These are phyloP conservation scores for Condylura cristata DNA, from an alignment of 2,113 vertebrate species.

Conservation along the genomic window DNA sequence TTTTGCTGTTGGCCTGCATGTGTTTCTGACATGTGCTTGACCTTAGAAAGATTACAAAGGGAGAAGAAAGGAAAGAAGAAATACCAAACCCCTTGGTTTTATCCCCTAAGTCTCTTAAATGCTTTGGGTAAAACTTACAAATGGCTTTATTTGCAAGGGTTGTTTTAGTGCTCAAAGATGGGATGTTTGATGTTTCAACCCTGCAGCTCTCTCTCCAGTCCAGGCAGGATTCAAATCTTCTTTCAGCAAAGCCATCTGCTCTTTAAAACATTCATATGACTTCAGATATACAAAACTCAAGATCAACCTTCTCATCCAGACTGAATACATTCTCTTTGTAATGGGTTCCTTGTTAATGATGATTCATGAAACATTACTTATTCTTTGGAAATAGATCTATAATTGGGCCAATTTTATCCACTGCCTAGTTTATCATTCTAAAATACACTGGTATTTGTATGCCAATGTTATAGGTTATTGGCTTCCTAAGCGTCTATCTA, in stretches of 20 bases:
- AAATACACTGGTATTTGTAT: background rate
- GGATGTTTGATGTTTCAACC: background rate
- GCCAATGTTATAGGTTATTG: background rate
- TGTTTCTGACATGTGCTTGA: background rate
- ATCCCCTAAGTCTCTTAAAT: background rate
- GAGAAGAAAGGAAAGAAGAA: background rate
- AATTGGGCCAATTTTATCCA: background rate
- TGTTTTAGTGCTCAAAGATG: background rate
- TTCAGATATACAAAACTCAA: constrained; percentile 53
- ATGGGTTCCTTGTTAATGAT: background rate
- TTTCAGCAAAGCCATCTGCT: background rate
- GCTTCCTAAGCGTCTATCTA: background rate
- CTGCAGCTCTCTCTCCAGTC: background rate
- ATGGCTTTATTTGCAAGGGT: constrained; percentile 28
- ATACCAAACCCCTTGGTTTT: background rate
- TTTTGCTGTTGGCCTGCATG: background rate
- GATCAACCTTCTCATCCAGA: background rate
- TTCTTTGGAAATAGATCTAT: background rate
- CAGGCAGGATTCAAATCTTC: constrained; percentile 32
- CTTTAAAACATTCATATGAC: background rate
- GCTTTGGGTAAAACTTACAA: constrained; percentile 27
- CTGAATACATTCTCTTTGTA: background rate
- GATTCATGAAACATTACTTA: background rate
- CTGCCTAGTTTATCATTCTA: background rate
- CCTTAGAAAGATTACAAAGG: background rate